Conservation (phyloP, 2,797 vertebrate species). For the Alcedo quadribrachys region DNA sequence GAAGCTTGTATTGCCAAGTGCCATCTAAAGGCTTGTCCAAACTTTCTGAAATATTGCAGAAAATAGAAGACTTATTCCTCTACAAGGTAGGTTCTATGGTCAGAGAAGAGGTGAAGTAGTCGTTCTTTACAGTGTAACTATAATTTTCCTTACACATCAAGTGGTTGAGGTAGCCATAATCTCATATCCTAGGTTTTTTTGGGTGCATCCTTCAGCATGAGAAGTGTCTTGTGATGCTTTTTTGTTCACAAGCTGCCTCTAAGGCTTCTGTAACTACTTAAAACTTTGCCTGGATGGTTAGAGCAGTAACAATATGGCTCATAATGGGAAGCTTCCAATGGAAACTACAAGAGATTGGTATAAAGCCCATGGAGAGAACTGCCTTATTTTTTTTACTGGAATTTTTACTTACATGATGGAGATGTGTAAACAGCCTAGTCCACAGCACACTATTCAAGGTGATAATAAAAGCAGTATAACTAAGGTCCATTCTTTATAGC, state of each 20-base stretch:
- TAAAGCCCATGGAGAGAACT: not conserved
- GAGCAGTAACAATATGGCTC: not conserved
- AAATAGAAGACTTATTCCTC: slow-evolving; percentile 84
- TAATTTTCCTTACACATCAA: not conserved
- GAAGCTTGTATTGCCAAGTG: slow-evolving; percentile 90
- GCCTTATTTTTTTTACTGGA: not conserved
- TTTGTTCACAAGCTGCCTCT: not conserved
- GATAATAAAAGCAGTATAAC: not conserved
- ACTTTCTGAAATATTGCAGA: slow-evolving; percentile 83
- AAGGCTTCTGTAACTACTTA: not conserved
- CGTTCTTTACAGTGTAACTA: not conserved
- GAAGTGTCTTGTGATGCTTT: not conserved
- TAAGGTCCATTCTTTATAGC: not conserved
- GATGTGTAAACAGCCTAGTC: not conserved
- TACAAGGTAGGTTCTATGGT: slow-evolving; percentile 79
- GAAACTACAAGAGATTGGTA: not conserved
- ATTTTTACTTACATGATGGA: not conserved
- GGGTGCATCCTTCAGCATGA: not conserved
- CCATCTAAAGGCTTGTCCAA: slow-evolving; percentile 87
- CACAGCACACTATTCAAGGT: not conserved
- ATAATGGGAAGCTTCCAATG: not conserved
- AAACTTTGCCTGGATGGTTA: not conserved
- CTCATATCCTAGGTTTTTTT: not conserved
- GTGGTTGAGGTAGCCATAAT: not conserved
- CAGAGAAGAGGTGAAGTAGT: not conserved